Percentiles rank a stretch among this genome's conserved stretches.
These are phyloP conservation scores for Troides oblongomaculatus DNA, from an alignment of 2,888 invertebrate genomes.

Conservation along the genomic window DNA sequence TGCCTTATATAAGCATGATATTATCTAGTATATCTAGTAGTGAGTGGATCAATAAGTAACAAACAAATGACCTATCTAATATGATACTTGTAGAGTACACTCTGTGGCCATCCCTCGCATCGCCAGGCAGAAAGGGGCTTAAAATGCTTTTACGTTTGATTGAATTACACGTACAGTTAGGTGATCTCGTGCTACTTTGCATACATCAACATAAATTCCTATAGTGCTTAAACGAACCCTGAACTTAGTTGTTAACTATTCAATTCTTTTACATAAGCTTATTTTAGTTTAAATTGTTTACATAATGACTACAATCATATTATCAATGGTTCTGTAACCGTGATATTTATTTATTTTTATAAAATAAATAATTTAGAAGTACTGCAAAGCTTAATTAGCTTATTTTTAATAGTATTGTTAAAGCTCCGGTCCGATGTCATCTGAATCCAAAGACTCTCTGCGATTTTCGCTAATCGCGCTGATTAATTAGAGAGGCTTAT, in stretches of 20 bases:
- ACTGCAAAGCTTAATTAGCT: no score
- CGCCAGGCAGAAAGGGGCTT: conserved; percentile 18
- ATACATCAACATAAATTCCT: conserved; percentile 17
- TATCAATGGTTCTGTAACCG: no score
- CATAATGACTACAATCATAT: neutral
- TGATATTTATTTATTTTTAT: no score
- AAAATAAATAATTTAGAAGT: no score
- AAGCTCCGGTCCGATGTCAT: no score
- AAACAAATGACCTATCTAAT: conserved; percentile 16
- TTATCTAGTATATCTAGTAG: neutral
- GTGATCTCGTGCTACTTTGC: conserved; percentile 16
- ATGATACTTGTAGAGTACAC: neutral
- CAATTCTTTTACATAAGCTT: neutral
- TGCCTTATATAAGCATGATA: neutral
- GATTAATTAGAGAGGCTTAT: no score
- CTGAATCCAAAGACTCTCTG: no score
- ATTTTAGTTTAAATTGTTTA: neutral
- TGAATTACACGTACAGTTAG: conserved; percentile 20
- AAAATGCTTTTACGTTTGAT: conserved; percentile 24
- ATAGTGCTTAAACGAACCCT: conserved; percentile 6
- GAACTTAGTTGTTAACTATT: neutral
- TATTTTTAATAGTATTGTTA: no score
- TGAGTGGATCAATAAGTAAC: neutral
- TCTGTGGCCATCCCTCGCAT: conserved; percentile 16
- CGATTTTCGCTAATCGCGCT: no score